phyloP scores from a whole-genome alignment of 2,113 vertebrate species.

The Thamnaconus septentrionalis region DNA sequence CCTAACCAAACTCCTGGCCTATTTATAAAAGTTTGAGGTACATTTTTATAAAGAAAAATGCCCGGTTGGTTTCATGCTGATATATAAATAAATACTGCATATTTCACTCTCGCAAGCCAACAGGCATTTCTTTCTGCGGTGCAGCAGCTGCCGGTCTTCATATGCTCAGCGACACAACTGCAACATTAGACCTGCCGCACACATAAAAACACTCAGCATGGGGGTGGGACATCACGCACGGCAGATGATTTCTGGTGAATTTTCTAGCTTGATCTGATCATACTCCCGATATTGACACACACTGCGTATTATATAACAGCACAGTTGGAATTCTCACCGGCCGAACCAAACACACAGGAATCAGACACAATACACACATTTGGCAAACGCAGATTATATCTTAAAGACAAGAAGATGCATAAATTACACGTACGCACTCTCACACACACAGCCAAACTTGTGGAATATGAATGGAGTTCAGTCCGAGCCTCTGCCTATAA shows the following conservation, averaged over 20 bases:
- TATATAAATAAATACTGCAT: neutral
- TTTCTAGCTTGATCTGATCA: constrained; percentile 18
- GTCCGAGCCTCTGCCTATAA: constrained; percentile 44
- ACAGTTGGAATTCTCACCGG: constrained; percentile 6
- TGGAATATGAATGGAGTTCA: constrained; percentile 51
- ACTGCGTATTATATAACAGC: constrained; percentile 36
- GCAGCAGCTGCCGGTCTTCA: constrained; percentile 29
- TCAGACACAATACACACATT: constrained; percentile 7
- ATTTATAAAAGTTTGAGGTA: too few relatives aligned
- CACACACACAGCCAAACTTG: constrained; percentile 14
- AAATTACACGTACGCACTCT: neutral
- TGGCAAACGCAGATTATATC: neutral
- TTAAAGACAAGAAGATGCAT: neutral
- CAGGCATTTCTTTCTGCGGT: neutral
- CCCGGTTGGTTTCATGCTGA: too few relatives aligned
- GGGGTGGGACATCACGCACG: neutral
- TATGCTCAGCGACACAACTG: constrained; percentile 34
- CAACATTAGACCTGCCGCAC: neutral
- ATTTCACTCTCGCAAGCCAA: constrained; percentile 3
- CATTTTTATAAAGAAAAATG: too few relatives aligned
- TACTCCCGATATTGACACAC: constrained; percentile 42
- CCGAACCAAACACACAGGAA: neutral
- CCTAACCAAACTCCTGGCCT: too few relatives aligned
- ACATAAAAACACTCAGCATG: constrained; percentile 7
- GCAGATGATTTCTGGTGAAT: constrained; percentile 8